A percentile compares a stretch with the other conserved stretches of the same genome.
These are phyloP conservation scores for Scaptomyza polygonia DNA, from an alignment of 2,888 invertebrate genomes.

Conservation along the genomic window DNA sequence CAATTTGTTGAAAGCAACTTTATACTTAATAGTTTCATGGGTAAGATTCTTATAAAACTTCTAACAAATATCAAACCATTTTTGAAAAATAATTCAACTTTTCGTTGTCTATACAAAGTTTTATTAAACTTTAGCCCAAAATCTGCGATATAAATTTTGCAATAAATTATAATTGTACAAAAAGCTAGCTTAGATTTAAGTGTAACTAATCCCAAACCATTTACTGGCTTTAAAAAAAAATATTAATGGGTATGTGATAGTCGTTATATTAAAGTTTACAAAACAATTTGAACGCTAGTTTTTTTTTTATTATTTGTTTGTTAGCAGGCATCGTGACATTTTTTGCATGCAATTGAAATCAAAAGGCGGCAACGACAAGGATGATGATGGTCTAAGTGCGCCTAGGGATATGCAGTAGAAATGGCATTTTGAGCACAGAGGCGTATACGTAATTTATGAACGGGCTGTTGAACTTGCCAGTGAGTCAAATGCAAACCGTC, in stretches of 20 bases:
- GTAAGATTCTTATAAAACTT: too few species aligned
- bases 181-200: too few species aligned
- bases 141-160: too few species aligned
- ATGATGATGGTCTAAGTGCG: slow-evolving; percentile 49
- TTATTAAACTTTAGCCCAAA: too few species aligned
- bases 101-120: too few species aligned
- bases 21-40: too few species aligned
- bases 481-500: background rate
- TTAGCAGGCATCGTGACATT: slow-evolving; percentile 28
- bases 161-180: too few species aligned
- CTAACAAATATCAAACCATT: too few species aligned
- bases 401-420: slow-evolving; percentile 75
- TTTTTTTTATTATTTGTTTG: slow-evolving; percentile 6
- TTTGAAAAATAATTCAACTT: too few species aligned
- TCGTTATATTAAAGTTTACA: background rate
- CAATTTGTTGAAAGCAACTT: too few species aligned
- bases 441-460: slow-evolving; percentile 51
- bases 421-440: slow-evolving; percentile 56
- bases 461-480: slow-evolving; percentile 46
- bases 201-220: too few species aligned
- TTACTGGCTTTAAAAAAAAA: background rate
- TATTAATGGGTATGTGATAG: slow-evolving; percentile 13
- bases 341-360: slow-evolving; percentile 40
- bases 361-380: slow-evolving; percentile 32
- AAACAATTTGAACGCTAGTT: slow-evolving; percentile 12